Evolutionary conservation across 23 tunicate genomes (phyloP).

Genomic region (Diplosoma virens): DNA sequence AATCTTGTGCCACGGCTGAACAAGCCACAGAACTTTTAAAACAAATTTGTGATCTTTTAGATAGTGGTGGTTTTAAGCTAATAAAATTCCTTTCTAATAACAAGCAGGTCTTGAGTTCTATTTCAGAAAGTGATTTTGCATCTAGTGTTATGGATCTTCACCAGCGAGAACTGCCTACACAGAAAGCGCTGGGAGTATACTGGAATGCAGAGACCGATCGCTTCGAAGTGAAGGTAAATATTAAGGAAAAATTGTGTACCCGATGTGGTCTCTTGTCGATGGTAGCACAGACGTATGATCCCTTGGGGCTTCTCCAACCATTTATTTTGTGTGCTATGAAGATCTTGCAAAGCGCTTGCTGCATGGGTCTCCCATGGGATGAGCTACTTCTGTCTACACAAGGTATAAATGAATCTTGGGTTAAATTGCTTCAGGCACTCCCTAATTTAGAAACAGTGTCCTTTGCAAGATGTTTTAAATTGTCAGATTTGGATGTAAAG

Average conservation of each 20-base stretch:
- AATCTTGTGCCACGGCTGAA: constrained; percentile 12
- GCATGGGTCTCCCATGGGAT: constrained; percentile 18
- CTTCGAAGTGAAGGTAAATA: constrained; percentile 5
- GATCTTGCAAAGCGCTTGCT: constrained; percentile 15
- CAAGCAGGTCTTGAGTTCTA: neutral
- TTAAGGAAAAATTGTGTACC: neutral
- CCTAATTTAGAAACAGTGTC: neutral
- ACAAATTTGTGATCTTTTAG: neutral
- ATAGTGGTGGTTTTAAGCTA: constrained; percentile 19
- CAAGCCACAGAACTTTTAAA: neutral
- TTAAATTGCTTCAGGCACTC: neutral
- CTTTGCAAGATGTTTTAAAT: constrained; percentile 23
- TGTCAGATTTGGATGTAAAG: neutral
- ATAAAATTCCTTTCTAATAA: neutral
- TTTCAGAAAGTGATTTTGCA: neutral
- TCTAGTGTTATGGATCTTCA: constrained; percentile 3
- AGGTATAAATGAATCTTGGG: neutral
- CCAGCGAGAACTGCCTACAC: constrained; percentile 19
- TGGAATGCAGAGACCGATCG: constrained; percentile 31
- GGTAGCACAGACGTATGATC: constrained; percentile 13
- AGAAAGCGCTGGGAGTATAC: constrained; percentile 36
- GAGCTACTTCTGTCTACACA: neutral
- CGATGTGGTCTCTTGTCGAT: constrained; percentile 23
- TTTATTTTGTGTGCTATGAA: constrained; percentile 16
- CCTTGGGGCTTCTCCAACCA: constrained; percentile 20